Evolutionary conservation across 2,113 vertebrate species (phyloP).

Genomic region (Catharus fuscescens): DNA sequence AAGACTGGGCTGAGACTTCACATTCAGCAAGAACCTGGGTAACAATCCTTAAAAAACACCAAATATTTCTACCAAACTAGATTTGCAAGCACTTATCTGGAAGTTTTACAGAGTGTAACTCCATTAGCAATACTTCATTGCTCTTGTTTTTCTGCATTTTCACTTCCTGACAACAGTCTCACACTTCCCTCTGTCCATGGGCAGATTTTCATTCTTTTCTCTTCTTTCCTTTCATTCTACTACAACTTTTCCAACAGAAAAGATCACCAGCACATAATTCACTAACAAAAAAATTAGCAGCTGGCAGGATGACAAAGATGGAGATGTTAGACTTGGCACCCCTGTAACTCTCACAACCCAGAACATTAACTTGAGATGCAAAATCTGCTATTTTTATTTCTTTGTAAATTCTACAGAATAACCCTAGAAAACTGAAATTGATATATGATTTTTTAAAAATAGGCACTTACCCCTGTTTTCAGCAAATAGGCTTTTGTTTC

Average conservation of each 20-base stretch:
- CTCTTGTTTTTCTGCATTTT: neutral
- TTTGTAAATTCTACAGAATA: neutral
- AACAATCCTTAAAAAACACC: neutral
- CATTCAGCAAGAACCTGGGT: neutral
- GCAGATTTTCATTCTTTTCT: neutral
- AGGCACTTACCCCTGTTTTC: neutral
- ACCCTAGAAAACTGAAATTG: neutral
- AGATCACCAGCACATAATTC: neutral
- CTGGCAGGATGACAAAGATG: neutral
- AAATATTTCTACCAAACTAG: neutral
- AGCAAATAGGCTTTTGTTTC: neutral
- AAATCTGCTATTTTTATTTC: neutral
- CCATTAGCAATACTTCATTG: neutral
- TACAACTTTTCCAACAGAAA: neutral
- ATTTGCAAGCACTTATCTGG: neutral
- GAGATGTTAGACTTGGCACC: neutral
- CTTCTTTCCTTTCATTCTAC: neutral
- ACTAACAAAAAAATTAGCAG: neutral
- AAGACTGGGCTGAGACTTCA: neutral
- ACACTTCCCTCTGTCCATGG: rapidly evolving
- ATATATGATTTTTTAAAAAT: neutral
- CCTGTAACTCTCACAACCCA: neutral
- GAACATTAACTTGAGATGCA: neutral
- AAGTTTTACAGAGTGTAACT: neutral
- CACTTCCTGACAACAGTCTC: neutral